phyloP scores from a whole-genome alignment of 1,140 invertebrate genomes.

The Drosophila orena region DNA sequence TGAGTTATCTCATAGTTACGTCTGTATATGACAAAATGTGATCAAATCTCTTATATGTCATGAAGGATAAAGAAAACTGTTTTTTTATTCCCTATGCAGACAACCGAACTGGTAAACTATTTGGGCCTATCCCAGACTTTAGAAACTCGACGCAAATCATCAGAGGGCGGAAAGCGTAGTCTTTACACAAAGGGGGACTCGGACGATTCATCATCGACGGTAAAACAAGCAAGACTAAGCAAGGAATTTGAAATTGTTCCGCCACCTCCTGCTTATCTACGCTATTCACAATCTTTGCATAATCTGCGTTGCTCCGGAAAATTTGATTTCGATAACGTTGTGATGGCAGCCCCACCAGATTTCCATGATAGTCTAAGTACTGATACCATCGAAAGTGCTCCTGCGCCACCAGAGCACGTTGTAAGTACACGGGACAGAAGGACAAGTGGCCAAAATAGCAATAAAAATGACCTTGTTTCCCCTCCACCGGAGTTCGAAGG shows the following conservation, averaged over 20 bases:
- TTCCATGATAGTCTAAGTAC: not conserved
- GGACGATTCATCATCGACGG: not conserved
- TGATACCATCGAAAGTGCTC: not conserved
- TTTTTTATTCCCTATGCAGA: slow-evolving; percentile 17
- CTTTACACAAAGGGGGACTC: slow-evolving; percentile 71
- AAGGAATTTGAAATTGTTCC: slow-evolving; percentile 42
- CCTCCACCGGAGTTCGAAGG: not conserved
- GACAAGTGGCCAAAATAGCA: not conserved
- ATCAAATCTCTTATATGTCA: too few species aligned
- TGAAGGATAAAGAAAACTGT: not conserved
- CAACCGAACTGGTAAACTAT: slow-evolving; percentile 48
- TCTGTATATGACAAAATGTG: too few species aligned
- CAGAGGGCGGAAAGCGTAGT: slow-evolving; percentile 29
- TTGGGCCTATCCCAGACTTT: slow-evolving; percentile 30
- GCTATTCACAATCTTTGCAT: slow-evolving; percentile 34
- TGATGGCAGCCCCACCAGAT: not conserved
- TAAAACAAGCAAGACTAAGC: slow-evolving; percentile 9
- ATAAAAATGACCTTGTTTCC: not conserved
- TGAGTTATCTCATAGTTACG: slow-evolving; percentile 1
- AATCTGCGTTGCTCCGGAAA: not conserved
- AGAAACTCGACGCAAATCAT: slow-evolving; percentile 15
- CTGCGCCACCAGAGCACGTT: slow-evolving; percentile 11
- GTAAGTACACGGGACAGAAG: not conserved
- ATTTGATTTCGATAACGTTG: not conserved
- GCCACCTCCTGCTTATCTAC: slow-evolving; percentile 41